These are phyloP conservation scores for Cyprinodon diabolis DNA, from an alignment of 2,797 vertebrate species.

Conservation along the genomic window DNA sequence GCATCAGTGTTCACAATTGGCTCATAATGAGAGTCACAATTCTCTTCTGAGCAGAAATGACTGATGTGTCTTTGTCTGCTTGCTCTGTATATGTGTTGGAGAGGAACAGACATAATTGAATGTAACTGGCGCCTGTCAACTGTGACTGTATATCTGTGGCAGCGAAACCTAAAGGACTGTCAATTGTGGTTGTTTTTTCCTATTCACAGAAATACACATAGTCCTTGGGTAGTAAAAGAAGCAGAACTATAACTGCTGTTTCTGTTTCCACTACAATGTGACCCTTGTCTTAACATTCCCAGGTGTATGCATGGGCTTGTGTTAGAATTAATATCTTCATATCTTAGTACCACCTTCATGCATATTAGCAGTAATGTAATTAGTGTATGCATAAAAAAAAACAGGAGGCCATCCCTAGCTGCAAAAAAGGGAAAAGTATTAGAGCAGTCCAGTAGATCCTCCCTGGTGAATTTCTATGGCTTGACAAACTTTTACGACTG, in stretches of 20 bases:
- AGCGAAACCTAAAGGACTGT: slow-evolving; percentile 43
- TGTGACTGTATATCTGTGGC: slow-evolving; percentile 52
- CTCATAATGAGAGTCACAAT: slow-evolving; percentile 60
- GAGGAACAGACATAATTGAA: slow-evolving; percentile 68
- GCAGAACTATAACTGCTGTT: neutral
- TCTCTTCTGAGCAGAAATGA: slow-evolving; percentile 44
- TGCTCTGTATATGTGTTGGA: slow-evolving; percentile 12
- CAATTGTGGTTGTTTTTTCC: slow-evolving; percentile 22
- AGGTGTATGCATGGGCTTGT: neutral
- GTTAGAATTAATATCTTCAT: slow-evolving; percentile 3
- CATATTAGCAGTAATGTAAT: slow-evolving; percentile 58
- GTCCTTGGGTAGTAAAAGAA: slow-evolving; percentile 44
- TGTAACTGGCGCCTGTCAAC: slow-evolving; percentile 69
- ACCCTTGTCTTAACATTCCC: slow-evolving; percentile 6
- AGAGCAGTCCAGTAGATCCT: neutral
- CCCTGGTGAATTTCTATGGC: neutral
- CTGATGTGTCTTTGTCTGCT: slow-evolving; percentile 28
- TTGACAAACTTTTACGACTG: neutral
- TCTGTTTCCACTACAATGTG: slow-evolving; percentile 28
- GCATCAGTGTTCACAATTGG: slow-evolving; percentile 40
- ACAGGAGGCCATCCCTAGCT: neutral
- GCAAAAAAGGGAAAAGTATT: neutral
- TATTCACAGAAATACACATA: slow-evolving; percentile 32
- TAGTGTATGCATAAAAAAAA: slow-evolving; percentile 29
- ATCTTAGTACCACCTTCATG: slow-evolving; percentile 45